A percentile compares a stretch with the other conserved stretches of the same genome.
Conservation (phyloP, 2,113 vertebrate genomes). For the Gnathonemus echidnorhynchus region DNA sequence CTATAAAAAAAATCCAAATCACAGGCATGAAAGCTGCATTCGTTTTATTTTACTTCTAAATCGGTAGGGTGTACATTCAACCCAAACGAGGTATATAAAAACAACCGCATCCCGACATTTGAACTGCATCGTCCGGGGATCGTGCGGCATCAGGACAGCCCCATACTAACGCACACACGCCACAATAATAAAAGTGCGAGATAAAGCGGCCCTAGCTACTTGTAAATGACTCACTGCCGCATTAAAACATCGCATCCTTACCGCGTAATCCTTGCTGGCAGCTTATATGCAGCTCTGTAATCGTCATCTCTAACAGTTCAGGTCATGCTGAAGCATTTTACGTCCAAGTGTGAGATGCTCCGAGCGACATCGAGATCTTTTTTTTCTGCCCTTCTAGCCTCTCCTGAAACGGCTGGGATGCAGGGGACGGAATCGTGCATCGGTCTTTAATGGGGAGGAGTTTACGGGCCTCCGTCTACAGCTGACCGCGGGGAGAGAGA, state of each 20-base stretch:
- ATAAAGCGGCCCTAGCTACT: not conserved
- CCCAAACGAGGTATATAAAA: not conserved
- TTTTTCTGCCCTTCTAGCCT: not conserved
- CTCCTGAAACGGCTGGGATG: not conserved
- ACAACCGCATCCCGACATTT: not conserved
- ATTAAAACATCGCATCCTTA: slow-evolving; percentile 27
- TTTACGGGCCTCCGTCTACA: not conserved
- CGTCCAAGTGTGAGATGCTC: slow-evolving; percentile 38
- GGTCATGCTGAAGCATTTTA: slow-evolving; percentile 40
- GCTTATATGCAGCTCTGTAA: slow-evolving; percentile 27
- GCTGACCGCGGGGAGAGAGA: not conserved
- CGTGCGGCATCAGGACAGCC: no score
- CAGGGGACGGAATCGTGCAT: not conserved
- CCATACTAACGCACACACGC: not conserved
- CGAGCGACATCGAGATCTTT: not conserved
- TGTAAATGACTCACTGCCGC: not conserved
- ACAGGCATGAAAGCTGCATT: not conserved
- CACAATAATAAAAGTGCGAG: not conserved
- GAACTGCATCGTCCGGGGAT: not conserved
- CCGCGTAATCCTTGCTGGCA: slow-evolving; percentile 46
- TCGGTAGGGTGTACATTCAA: not conserved
- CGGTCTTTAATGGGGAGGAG: slow-evolving; percentile 2
- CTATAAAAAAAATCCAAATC: not conserved
- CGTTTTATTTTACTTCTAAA: not conserved
- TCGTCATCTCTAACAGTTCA: slow-evolving; percentile 42